Percentiles rank a stretch among this genome's conserved stretches.
Conservation (phyloP, 2,797 vertebrate species). For the Balearica regulorum region DNA sequence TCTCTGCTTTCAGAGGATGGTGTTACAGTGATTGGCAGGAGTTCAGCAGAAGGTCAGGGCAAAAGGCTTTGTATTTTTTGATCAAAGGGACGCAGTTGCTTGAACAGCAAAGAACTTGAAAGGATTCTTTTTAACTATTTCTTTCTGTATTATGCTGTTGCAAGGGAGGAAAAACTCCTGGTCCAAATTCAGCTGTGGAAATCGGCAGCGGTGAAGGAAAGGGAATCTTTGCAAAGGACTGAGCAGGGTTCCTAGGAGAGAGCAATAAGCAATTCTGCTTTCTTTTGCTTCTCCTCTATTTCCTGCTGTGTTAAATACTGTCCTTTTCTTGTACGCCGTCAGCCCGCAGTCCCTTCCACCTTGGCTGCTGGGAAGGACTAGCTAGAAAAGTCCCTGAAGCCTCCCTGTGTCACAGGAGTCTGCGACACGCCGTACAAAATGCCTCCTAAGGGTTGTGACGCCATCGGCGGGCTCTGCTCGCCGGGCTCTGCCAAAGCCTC, state of each 20-base stretch:
- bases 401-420: fast-evolving
- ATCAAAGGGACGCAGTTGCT: background rate
- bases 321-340: background rate
- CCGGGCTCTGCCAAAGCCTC: background rate
- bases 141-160: background rate
- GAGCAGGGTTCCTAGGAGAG: background rate
- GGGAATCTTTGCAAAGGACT: background rate
- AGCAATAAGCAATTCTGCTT: background rate
- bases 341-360: background rate
- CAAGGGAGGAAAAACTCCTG: background rate
- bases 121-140: background rate
- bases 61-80: background rate
- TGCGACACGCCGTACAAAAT: fast-evolving
- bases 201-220: background rate
- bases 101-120: background rate
- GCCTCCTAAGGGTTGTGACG: background rate
- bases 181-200: background rate
- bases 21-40: background rate
- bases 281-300: background rate
- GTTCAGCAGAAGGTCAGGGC: background rate
- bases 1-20: background rate
- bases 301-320: background rate
- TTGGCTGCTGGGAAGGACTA: background rate
- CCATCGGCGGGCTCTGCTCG: background rate
- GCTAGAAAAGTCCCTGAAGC: background rate